Conservation (phyloP, 2,888 invertebrate species). For the Pollenia angustigena region DNA sequence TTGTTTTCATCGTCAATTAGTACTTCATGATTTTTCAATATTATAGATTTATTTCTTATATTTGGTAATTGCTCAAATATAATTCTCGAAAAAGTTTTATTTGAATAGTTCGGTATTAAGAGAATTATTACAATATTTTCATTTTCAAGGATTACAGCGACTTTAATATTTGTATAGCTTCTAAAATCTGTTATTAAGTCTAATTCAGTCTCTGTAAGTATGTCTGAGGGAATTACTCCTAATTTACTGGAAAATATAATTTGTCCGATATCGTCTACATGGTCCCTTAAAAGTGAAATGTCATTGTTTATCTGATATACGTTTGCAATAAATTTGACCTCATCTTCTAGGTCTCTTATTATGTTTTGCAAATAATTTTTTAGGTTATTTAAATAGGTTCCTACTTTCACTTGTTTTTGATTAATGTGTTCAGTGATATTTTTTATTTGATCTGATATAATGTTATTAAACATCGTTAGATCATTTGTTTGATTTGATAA, state of each 20-base stretch:
- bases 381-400: slow-evolving; percentile 62
- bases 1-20: slow-evolving; percentile 26
- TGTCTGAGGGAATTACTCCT: not conserved
- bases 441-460: slow-evolving; percentile 69
- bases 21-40: slow-evolving; percentile 9
- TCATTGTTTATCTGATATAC: no score
- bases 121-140: not conserved
- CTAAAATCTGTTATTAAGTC: not conserved
- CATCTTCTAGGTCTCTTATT: slow-evolving; percentile 62
- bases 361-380: slow-evolving; percentile 47
- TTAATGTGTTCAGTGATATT: slow-evolving; percentile 74
- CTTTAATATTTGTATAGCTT: not conserved
- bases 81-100: slow-evolving; percentile 10
- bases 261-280: not conserved
- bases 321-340: slow-evolving; percentile 62
- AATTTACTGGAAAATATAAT: not conserved
- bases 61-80: slow-evolving; percentile 31
- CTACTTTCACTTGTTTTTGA: slow-evolving; percentile 65
- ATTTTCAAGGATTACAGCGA: not conserved
- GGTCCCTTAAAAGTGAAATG: not conserved
- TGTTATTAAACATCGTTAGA: slow-evolving; percentile 35
- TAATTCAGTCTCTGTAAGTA: not conserved
- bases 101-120: slow-evolving; percentile 1
- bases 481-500: slow-evolving; percentile 5
- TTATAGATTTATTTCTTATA: not conserved